Evolutionary conservation across 2,797 vertebrate genomes (phyloP), one percentile per base, ranked within the genome.

Genomic region (Tapirus indicus): DNA sequence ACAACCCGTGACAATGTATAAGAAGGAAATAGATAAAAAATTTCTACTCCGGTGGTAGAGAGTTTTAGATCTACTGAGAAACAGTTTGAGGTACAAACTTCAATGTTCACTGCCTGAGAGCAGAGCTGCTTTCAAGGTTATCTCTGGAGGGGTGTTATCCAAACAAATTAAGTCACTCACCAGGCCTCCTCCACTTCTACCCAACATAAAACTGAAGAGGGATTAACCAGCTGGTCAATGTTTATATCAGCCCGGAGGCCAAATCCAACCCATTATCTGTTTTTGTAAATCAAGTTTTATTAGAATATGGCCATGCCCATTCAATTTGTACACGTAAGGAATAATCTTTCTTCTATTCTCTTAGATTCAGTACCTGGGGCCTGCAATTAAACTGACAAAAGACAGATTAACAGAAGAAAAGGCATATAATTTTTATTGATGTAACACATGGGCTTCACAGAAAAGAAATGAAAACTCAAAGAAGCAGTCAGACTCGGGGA

Each of bases 91-190:
- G 25, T 29, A 35, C 20, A 29, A 11, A 16, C 14, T 27, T 47
- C 0, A 4, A 5, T 2, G 2, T 16, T 64, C 11, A 54, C 14
- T 4, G 52, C 10, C n/a, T 11, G 0, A 6, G 11, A 17, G 35
- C 21, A 47, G 3, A 11, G 8, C 35, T 44, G 5, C 27, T 18
- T 54, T 17, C 7, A 8, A 47, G 14, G 56, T 35, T n/a, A 23
- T 35, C 72, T 56, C 8, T 4, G 47, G 41, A 27, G 29, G 11
- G 44, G 5, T 18, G 7, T 54, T 35, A 41, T 3, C 32, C 27
- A 16, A 71, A 66, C 10, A 58, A 74, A 56, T 17, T 3, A 23
- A 17, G 54, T 9, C 35, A 2, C 32, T 56, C 20, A 32, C 20
- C 56, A n/a, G n/a, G 32, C 25, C 2, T 86, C 29, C 32, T 56